Evolutionary conservation across 2,113 vertebrate species (phyloP), one percentile per base, ranked within the genome.

Genomic region (Empidonax alnorum): DNA sequence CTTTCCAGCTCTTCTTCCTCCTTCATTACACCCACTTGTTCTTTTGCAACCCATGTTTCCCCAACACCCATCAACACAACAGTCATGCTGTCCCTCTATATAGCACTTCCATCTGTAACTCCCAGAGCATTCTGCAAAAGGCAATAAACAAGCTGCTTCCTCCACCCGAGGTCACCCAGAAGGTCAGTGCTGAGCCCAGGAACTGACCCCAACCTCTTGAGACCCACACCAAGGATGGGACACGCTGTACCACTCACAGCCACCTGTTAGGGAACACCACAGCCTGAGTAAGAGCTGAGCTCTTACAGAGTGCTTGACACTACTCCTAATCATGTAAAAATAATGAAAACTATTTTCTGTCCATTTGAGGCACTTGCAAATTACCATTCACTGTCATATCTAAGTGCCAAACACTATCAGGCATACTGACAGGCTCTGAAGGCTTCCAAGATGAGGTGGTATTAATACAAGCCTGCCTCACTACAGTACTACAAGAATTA

Each of bases 271-370:
- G 75, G 74, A 89, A 33, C 80, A 53, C 77, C 81, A 37, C 93
- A 94, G 93, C 69, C 89, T 8, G 7, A 87, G 77, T 56, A 96
- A 46, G 72, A 92, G 59, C 89, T 65, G 41, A 92, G 87, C 74
- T 95, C 66, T 95, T 79, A 58, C 58, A 73, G 81, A 75, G 94
- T 91, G 74, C 84, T 90, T 94, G 89, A 96, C 93, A 91, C 81
- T 44, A 89, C 41, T 94, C 74, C 41, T 87, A 89, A 94, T 95
- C 49, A 68, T 95, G 94, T 95, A 92, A 95, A 93, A 97, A 96
- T 96, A 96, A 96, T 97, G 94, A 96, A 94, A 95, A 97, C 89
- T 95, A 96, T 96, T 97, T 97, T 96, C 93, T 92, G 95, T 96
- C 95, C 94, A 92, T 92, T 95, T 89, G 74, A 97, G 78, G 87